A percentile compares a stretch with the other conserved stretches of the same genome.
Evolutionary conservation across 2,113 vertebrate genomes (phyloP).

Genomic region (Pitta sordida): DNA sequence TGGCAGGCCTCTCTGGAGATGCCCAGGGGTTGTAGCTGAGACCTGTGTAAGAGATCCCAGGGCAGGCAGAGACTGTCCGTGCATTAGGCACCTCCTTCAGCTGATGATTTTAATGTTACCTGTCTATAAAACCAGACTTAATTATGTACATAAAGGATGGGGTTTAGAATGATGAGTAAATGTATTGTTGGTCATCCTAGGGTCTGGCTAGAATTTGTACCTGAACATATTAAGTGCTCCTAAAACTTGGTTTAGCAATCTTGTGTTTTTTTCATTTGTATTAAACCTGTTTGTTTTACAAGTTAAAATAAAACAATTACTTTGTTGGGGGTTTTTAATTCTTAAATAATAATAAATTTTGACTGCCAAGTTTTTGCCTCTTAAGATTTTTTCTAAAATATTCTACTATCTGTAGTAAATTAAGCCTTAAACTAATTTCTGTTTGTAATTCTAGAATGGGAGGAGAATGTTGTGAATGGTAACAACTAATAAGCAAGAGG

Average conservation of each 20-base stretch:
- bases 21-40: not conserved
- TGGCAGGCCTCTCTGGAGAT: not conserved
- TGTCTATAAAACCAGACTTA: not conserved
- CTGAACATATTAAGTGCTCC: not conserved
- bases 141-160: not conserved
- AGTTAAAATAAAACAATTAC: not conserved
- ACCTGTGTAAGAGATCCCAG: not conserved
- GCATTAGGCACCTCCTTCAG: not conserved
- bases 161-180: not conserved
- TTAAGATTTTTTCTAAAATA: not conserved
- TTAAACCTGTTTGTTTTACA: not conserved
- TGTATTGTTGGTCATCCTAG: not conserved
- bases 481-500: not conserved
- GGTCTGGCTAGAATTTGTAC: not conserved
- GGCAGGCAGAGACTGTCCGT: not conserved
- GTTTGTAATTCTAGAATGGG: not conserved
- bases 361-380: not conserved
- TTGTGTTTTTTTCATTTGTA: not conserved
- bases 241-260: not conserved
- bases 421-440: not conserved
- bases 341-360: not conserved
- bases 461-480: not conserved
- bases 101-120: not conserved
- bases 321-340: not conserved
- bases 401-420: not conserved